Evolutionary conservation across 92 coral and sea anemone genomes (phyloP), one percentile per base, ranked within the genome.

Genomic region (Phymanthus crucifer): DNA sequence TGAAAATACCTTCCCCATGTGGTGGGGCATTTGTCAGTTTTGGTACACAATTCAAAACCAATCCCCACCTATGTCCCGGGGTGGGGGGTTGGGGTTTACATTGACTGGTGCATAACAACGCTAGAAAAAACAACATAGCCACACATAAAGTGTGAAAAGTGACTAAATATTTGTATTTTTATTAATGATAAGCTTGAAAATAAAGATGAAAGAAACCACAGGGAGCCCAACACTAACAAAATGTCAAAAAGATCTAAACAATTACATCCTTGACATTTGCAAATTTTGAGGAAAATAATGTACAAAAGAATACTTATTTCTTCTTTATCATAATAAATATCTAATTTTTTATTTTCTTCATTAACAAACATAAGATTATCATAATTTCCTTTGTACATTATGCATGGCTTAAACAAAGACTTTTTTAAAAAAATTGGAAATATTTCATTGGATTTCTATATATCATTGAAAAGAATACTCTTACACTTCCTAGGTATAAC

Each of bases 381-480:
- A 48, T 48, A 43, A 35, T 70, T 36, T 47, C 43, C 34, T 27
- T 36, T 50, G 71, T 29, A 56, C 71, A 37, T 26, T 64, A 76
- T 29, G 57, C 43, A 32, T 37, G 27, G 3, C 10, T 54, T 9
- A 23, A 54, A 54, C 64, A 54, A 54, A 54, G 64, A 19, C 64
- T 19, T 54, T 54, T 54, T 9, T 2, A 54, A 21, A 54, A 54
- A 54, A 54, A 21, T 21, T 21, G 27, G 7, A 54, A 0, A 21
- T 21, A 45, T 14, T 54, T 54, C n/a, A 21, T n/a, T 0, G 7
- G 64, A 54, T 54, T 54, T 54, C 21, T 0, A 0, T 11, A 21
- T 0, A 54, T 2, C 4, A 21, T 24, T 2, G 7, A 54, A 19
- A 21, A 4, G 27, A 21, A 54, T 54, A 54, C 4, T 11, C 64